Evolutionary conservation across 2,888 invertebrate species (phyloP).

Genomic region (Trachelus troglodyta): DNA sequence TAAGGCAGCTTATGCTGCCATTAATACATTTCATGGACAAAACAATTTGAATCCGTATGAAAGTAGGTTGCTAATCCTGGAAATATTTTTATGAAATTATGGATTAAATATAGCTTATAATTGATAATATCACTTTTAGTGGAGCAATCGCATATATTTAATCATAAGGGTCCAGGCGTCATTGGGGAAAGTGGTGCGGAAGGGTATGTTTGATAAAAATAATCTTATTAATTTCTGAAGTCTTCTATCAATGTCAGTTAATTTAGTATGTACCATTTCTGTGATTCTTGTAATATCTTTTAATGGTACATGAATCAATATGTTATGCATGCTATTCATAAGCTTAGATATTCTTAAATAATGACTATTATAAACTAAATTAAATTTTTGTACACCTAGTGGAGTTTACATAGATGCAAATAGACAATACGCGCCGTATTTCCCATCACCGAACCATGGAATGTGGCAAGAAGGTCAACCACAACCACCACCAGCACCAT

Average conservation of each 20-base stretch:
- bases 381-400: background rate
- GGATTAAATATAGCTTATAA: background rate
- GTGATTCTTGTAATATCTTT: background rate
- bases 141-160: constrained; percentile 55
- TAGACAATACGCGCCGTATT: constrained; percentile 45
- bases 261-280: background rate
- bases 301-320: background rate
- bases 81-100: background rate
- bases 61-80: constrained; percentile 39
- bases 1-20: constrained; percentile 44
- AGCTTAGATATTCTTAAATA: constrained; percentile 5
- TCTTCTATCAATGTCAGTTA: background rate
- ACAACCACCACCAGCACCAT: constrained; percentile 23
- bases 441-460: constrained; percentile 43
- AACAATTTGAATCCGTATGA: constrained; percentile 48
- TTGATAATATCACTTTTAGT: constrained; percentile 7
- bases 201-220: constrained; percentile 29
- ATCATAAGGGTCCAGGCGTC: constrained; percentile 53
- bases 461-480: constrained; percentile 48
- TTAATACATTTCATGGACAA: constrained; percentile 42
- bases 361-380: background rate
- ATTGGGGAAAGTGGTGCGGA: constrained; percentile 44
- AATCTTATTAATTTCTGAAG: background rate
- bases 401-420: constrained; percentile 36
- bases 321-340: background rate